These are phyloP conservation scores for Meteorus cinctellus DNA, from an alignment of 2,888 invertebrate genomes.

Conservation along the genomic window DNA sequence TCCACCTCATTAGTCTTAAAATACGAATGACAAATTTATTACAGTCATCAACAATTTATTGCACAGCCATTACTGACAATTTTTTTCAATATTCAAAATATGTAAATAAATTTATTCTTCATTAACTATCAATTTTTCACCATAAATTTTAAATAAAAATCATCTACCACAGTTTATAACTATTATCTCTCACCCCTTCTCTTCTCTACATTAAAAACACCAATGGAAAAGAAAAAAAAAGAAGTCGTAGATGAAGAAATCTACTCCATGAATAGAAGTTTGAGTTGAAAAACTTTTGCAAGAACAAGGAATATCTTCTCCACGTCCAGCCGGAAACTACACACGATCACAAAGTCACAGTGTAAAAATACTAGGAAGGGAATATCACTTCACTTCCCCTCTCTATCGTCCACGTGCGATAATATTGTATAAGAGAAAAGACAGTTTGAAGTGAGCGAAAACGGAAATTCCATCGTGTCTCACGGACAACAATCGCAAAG, in stretches of 20 bases:
- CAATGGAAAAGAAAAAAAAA: neutral
- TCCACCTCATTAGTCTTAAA: no score
- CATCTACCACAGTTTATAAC: no score
- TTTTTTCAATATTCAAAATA: no score
- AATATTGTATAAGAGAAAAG: neutral
- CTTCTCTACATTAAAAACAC: neutral
- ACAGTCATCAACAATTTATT: no score
- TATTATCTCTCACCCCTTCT: neutral
- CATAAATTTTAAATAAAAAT: no score
- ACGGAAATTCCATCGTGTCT: conserved; percentile 6
- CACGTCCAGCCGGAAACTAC: neutral
- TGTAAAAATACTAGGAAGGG: neutral
- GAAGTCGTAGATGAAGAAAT: no score
- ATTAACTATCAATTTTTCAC: no score
- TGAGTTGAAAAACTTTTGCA: neutral
- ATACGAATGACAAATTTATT: no score
- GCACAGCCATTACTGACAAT: no score
- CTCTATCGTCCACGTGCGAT: neutral
- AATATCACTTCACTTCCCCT: neutral
- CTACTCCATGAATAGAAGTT: neutral
- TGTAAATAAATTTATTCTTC: no score
- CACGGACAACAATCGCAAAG: conserved; percentile 18
- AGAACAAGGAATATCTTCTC: neutral
- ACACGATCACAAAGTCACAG: neutral
- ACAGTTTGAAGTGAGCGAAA: conserved; percentile 23